A percentile compares a stretch with the other conserved stretches of the same genome.
Evolutionary conservation across 92 coral and sea anemone species (phyloP).

Genomic region (Phenganax marumi): DNA sequence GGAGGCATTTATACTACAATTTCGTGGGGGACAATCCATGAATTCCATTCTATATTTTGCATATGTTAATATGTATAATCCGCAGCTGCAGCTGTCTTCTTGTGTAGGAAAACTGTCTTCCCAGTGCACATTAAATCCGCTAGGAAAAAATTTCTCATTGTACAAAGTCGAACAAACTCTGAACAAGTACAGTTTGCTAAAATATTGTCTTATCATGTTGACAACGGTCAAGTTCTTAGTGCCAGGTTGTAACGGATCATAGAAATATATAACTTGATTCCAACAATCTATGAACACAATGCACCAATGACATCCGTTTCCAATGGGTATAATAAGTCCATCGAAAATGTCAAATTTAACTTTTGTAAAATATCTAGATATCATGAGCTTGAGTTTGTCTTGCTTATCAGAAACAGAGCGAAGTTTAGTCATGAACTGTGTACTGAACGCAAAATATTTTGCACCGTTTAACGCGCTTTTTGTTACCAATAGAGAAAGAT

Average conservation of each 20-base stretch:
- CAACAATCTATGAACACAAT: not conserved
- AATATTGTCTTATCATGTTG: not conserved
- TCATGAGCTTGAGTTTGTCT: not conserved
- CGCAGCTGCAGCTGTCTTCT: not conserved
- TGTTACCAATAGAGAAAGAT: constrained; percentile 13
- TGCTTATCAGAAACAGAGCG: not conserved
- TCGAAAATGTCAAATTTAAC: not conserved
- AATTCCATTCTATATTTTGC: constrained; percentile 54
- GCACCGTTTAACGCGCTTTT: not conserved
- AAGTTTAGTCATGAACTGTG: constrained; percentile 7
- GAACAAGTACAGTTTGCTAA: not conserved
- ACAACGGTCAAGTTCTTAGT: not conserved
- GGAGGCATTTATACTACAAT: not conserved
- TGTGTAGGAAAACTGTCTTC: not conserved
- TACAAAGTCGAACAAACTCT: not conserved
- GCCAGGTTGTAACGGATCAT: not conserved
- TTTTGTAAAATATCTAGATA: not conserved
- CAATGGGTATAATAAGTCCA: not conserved
- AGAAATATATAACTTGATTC: not conserved
- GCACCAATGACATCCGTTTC: not conserved
- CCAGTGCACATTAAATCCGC: not conserved
- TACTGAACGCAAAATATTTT: not conserved
- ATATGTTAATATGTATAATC: constrained; percentile 43
- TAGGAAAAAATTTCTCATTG: not conserved
- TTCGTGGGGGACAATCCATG: not conserved